Evolutionary conservation across 2,797 vertebrate species (phyloP).

Genomic region (Buceros bicornis): DNA sequence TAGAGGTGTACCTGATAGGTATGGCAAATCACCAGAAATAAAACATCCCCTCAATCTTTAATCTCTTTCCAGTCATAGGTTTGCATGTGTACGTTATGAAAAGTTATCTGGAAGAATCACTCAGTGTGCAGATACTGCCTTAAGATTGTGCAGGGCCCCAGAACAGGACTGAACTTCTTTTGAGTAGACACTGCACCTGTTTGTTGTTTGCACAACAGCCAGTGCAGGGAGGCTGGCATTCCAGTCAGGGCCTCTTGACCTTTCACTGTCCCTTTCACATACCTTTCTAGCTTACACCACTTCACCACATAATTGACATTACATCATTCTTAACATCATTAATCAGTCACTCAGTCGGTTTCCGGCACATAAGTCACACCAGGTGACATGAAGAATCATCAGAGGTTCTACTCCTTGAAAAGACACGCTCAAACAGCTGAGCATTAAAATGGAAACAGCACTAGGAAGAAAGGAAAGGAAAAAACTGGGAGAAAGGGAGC

Average conservation of each 20-base stretch:
- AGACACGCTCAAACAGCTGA: background rate
- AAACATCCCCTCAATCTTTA: background rate
- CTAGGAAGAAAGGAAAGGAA: background rate
- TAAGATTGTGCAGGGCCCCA: background rate
- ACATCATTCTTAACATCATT: too few relatives aligned
- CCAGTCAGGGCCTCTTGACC: background rate
- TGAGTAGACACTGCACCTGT: background rate
- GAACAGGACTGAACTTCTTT: background rate
- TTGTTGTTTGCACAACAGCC: background rate
- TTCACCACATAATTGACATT: background rate
- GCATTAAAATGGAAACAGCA: background rate
- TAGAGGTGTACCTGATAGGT: background rate
- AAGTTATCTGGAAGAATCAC: background rate
- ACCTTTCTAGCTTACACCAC: background rate
- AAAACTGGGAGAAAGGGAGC: background rate
- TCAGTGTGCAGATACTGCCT: background rate
- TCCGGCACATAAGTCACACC: background rate
- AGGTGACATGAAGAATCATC: background rate
- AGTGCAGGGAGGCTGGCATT: background rate
- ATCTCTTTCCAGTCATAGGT: background rate
- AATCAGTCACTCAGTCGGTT: background rate
- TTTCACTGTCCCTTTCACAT: background rate
- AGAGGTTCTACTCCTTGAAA: background rate
- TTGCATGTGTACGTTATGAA: background rate
- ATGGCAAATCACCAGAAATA: background rate